Conservation (phyloP, 2,888 invertebrate species). For the Synergus laeviventris region DNA sequence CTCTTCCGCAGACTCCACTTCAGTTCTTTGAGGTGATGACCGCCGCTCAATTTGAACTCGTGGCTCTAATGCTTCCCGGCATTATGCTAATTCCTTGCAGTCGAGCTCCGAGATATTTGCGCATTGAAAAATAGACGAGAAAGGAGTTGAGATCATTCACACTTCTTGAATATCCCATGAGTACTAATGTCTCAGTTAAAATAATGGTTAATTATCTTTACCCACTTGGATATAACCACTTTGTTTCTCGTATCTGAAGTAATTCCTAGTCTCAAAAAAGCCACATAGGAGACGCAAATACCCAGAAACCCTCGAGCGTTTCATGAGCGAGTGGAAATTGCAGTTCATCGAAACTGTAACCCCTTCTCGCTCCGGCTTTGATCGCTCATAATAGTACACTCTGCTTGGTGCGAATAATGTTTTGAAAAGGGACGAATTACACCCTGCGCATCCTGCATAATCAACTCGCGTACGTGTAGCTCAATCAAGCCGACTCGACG, state of each 20-base stretch:
- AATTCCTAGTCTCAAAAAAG: not conserved
- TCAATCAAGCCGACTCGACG: slow-evolving; percentile 12
- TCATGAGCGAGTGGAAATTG: slow-evolving; percentile 15
- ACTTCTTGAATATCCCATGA: not conserved
- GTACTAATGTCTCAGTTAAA: too few relatives aligned
- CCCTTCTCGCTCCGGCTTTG: slow-evolving; percentile 5
- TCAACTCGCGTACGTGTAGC: slow-evolving; percentile 17
- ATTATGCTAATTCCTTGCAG: slow-evolving; percentile 67
- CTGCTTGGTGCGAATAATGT: slow-evolving; percentile 7
- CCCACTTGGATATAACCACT: not conserved
- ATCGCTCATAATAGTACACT: slow-evolving; percentile 18
- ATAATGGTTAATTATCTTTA: not conserved
- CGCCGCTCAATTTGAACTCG: slow-evolving; percentile 61
- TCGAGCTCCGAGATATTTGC: slow-evolving; percentile 61
- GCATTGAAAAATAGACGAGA: slow-evolving; percentile 51
- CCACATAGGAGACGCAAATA: not conserved
- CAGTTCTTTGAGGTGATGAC: slow-evolving; percentile 12
- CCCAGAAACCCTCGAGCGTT: slow-evolving; percentile 3
- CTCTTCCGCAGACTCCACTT: slow-evolving; percentile 13
- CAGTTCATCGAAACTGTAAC: slow-evolving; percentile 17
- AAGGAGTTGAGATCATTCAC: slow-evolving; percentile 35
- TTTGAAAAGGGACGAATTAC: slow-evolving; percentile 20
- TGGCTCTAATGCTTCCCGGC: slow-evolving; percentile 62
- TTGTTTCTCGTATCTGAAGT: not conserved
- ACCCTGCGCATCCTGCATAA: slow-evolving; percentile 15